These are phyloP conservation scores for Aurelia sp. DNA, from an alignment of 30 jellyfish, hydroid and myxozoan genomes.

Conservation along the genomic window DNA sequence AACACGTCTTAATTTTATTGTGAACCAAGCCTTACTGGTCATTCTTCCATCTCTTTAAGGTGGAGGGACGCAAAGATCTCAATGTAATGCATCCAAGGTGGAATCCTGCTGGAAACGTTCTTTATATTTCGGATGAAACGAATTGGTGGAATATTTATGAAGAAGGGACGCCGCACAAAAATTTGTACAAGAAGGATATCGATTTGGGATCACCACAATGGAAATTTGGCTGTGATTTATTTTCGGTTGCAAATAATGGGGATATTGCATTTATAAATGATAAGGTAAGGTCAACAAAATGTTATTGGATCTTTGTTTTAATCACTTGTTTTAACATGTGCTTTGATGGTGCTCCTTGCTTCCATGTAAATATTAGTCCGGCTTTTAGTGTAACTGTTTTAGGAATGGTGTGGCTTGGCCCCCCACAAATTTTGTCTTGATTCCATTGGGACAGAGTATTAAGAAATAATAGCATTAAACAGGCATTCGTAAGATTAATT, in stretches of 20 bases:
- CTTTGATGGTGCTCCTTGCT: too few species aligned
- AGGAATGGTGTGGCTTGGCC: too few species aligned
- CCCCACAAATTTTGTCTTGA: too few species aligned
- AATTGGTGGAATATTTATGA: constrained; percentile 89
- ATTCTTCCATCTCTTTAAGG: constrained; percentile 18
- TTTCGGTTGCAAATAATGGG: constrained; percentile 49
- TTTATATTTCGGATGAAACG: constrained; percentile 67
- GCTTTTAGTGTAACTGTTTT: too few species aligned
- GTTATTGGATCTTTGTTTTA: too few species aligned
- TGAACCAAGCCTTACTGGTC: not conserved
- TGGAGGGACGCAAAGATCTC: constrained; percentile 66
- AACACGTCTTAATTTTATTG: too few species aligned
- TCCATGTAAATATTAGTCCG: too few species aligned
- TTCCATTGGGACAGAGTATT: too few species aligned
- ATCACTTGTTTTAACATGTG: too few species aligned
- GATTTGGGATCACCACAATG: constrained; percentile 72
- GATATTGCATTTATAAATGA: constrained; percentile 52
- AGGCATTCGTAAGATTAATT: too few species aligned
- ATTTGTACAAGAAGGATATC: constrained; percentile 37
- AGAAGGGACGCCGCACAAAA: constrained; percentile 40
- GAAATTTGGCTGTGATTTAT: constrained; percentile 64
- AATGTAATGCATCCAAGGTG: constrained; percentile 85
- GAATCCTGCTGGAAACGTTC: constrained; percentile 63
- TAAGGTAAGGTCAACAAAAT: constrained; percentile 17
- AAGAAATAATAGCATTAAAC: too few species aligned